A percentile compares a stretch with the other conserved stretches of the same genome.
These are phyloP conservation scores for Candoia aspera DNA, from an alignment of 2,113 vertebrate species.

Conservation along the genomic window DNA sequence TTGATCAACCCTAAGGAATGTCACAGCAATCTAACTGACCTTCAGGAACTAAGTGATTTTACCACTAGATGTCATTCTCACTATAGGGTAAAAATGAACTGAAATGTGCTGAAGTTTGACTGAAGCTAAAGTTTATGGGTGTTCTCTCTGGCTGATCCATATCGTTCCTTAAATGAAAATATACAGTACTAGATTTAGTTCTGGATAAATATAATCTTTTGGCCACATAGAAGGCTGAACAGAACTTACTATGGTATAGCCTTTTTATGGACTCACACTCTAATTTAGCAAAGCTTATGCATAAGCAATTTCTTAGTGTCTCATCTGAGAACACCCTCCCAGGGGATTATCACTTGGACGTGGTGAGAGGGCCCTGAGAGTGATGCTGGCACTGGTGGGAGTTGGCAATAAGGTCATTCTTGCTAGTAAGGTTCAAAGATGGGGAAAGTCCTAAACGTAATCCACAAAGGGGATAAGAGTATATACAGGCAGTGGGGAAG, in stretches of 20 bases:
- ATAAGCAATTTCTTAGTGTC: not conserved
- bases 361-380: not conserved
- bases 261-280: no score
- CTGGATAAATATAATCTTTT: no score
- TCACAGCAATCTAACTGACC: not conserved
- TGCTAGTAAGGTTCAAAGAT: not conserved
- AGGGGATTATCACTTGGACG: not conserved
- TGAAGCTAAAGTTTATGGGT: not conserved
- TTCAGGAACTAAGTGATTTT: not conserved
- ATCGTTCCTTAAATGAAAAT: no score
- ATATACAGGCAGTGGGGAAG: not conserved
- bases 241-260: no score
- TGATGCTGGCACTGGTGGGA: not conserved
- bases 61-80: slow-evolving; percentile 27
- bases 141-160: not conserved
- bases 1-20: not conserved
- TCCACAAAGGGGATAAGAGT: not conserved
- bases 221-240: no score
- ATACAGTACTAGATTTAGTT: no score
- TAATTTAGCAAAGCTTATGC: not conserved
- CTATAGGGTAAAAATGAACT: not conserved
- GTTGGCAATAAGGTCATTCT: not conserved
- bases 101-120: not conserved
- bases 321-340: not conserved
- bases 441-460: not conserved